Evolutionary conservation across 2,113 vertebrate genomes (phyloP).

Genomic region (Amphiprion percula): DNA sequence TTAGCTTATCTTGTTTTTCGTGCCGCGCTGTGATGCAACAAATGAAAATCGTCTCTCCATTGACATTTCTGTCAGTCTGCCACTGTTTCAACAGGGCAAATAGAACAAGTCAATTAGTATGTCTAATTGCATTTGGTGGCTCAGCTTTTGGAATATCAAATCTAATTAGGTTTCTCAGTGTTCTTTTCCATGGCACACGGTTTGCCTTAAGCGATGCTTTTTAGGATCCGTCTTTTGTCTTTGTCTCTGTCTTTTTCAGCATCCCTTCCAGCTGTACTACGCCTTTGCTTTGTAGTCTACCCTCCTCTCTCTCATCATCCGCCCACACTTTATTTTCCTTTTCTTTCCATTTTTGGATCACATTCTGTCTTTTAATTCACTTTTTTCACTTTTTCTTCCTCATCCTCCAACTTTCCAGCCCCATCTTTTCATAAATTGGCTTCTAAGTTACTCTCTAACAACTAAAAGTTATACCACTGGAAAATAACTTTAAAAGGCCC

Average conservation of each 20-base stretch:
- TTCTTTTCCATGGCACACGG: conserved; percentile 62
- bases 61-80: conserved; percentile 65
- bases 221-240: conserved; percentile 75
- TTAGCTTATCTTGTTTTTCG: conserved; percentile 40
- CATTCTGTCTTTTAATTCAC: conserved; percentile 39
- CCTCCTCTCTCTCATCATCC: conserved; percentile 46
- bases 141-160: conserved; percentile 75
- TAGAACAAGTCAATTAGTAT: conserved; percentile 77
- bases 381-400: neutral
- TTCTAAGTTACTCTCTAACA: neutral
- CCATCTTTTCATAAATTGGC: conserved; percentile 7
- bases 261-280: conserved; percentile 59
- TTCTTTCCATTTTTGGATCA: conserved; percentile 32
- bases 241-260: conserved; percentile 58
- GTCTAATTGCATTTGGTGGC: conserved; percentile 78
- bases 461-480: neutral
- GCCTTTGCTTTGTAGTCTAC: conserved; percentile 51
- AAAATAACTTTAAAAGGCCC: neutral
- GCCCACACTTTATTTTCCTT: conserved; percentile 42
- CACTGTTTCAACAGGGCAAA: conserved; percentile 67
- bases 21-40: conserved; percentile 58
- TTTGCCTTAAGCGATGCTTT: conserved; percentile 73
- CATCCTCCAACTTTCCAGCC: conserved; percentile 11
- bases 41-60: conserved; percentile 52
- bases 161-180: conserved; percentile 73